Base-by-base conservation (phyloP, 2,797 vertebrate genomes). In the Artibeus jamaicensis region DNA sequence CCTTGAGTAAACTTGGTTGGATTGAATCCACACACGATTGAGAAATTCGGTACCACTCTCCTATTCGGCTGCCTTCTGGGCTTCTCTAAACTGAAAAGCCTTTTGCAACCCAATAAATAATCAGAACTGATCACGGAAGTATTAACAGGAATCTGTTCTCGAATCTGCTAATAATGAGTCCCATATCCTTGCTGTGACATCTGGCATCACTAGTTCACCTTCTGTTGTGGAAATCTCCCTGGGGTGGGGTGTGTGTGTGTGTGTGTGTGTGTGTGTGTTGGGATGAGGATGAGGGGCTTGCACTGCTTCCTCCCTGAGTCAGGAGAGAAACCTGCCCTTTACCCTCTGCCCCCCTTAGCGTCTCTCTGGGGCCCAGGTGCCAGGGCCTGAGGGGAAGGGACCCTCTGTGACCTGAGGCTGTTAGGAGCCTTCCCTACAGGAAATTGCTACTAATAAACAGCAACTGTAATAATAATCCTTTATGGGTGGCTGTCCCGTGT, bases 391-490 rank as follows among this genome's bases (percentile, higher is more conserved):
- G 19, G 3, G 0, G 26, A 21, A 16, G 26, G 24, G 4, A 11
- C 55, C 37, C 34, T 67, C 85, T 84, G 32, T 82, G 81, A 88
- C 70, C 67, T 73, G 76, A 83, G 32, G 86, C 59, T 46, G 59
- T 85, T 71, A 39, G 78, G 74, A 95, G 48, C 48, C 22, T 67
- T 87, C 92, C 39, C 32, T 57, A 84, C 39, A 83, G 67, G 78
- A 48, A 83, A 84, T 68, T 81, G 94, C 91, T 19, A 32, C 62
- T 67, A n/a, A 78, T 90, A 92, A 92, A 94, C 57, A 87, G 76
- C 82, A 42, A 37, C 22, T 8, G 1, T 50, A 68, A 74, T 77
- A 86, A 57, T 46, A 37, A 42, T 67, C 76, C 76, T 77, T 6
- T 7, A n/a, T 10, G 70, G 59, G 42, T 76, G 94, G 44, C 82